Evolutionary conservation across 2,113 vertebrate genomes (phyloP).

Genomic region (Junco hyemalis): DNA sequence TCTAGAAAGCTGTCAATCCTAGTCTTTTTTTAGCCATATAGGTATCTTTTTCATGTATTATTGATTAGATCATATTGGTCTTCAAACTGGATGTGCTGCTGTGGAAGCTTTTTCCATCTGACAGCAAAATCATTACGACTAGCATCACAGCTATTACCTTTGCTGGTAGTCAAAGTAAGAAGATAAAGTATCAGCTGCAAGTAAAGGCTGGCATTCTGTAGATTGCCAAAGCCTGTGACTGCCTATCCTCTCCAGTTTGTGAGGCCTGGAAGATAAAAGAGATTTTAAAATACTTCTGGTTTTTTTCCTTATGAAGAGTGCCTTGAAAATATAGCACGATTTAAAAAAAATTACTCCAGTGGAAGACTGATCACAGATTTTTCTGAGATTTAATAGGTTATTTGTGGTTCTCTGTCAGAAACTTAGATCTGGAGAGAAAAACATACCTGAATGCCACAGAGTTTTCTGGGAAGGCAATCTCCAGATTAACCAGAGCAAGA

Average conservation of each 20-base stretch:
- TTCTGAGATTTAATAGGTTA: not conserved
- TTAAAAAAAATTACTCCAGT: not conserved
- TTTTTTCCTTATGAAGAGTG: not conserved
- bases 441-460: not conserved
- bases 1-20: not conserved
- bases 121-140: not conserved
- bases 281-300: not conserved
- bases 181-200: not conserved
- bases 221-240: not conserved
- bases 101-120: not conserved
- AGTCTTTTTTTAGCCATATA: not conserved
- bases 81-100: not conserved
- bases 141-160: not conserved
- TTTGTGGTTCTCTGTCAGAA: not conserved
- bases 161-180: not conserved
- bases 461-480: not conserved
- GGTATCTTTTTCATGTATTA: conserved; percentile 2
- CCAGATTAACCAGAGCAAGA: not conserved
- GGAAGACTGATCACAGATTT: not conserved
- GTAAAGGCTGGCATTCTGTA: not conserved
- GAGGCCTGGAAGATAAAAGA: not conserved
- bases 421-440: not conserved
- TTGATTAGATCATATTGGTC: not conserved
- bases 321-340: not conserved
- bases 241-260: not conserved